Evolutionary conservation across 92 coral and sea anemone genomes (phyloP).

Genomic region (Actinernus sp.): DNA sequence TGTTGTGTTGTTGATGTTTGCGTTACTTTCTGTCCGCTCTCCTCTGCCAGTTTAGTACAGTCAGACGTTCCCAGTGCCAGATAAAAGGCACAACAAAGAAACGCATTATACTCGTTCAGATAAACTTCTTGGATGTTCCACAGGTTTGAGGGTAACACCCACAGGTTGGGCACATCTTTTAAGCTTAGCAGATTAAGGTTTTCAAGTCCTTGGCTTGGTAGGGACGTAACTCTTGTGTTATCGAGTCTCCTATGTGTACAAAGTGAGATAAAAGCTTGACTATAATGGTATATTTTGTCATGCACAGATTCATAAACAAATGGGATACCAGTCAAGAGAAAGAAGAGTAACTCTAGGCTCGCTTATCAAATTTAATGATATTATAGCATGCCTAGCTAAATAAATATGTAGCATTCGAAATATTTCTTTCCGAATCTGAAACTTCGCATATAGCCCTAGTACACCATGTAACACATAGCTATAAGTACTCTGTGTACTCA

Average conservation of each 20-base stretch:
- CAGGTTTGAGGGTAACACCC: slow-evolving; percentile 75
- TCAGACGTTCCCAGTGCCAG: slow-evolving; percentile 22
- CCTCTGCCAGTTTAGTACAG: neutral
- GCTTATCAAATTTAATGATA: neutral
- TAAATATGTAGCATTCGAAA: neutral
- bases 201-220: slow-evolving; percentile 77
- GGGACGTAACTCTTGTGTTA: slow-evolving; percentile 69
- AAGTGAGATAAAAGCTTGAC: neutral
- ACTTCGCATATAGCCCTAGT: neutral
- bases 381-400: neutral
- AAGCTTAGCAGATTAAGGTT: slow-evolving; percentile 57
- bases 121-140: slow-evolving; percentile 54
- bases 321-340: too few species aligned
- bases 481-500: slow-evolving; percentile 30
- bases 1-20: neutral
- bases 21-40: neutral
- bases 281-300: too few species aligned
- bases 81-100: slow-evolving; percentile 85
- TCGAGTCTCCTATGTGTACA: slow-evolving; percentile 60
- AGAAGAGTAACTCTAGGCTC: too few species aligned
- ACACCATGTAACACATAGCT: neutral
- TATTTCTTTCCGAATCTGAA: too few species aligned
- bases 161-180: slow-evolving; percentile 55
- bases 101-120: slow-evolving; percentile 79
- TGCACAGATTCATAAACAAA: too few species aligned